Evolutionary conservation across 2,888 invertebrate species (phyloP).

Genomic region (Fragum fragum): DNA sequence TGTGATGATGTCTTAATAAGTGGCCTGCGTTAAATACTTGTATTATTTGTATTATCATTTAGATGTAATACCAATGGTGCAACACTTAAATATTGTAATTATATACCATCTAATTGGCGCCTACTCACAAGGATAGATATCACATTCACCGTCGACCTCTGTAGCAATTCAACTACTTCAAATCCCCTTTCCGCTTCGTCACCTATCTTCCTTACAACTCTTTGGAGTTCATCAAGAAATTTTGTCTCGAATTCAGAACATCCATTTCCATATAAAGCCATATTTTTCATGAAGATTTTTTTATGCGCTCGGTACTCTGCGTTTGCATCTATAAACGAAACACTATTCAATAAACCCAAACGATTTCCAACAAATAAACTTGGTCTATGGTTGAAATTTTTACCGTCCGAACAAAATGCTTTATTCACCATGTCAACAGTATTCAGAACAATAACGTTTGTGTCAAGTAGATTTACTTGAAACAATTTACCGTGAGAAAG

Average conservation of each 20-base stretch:
- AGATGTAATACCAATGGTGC: too few species aligned
- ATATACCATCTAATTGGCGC: too few species aligned
- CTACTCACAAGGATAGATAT: background rate
- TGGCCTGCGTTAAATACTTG: too few species aligned
- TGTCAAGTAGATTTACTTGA: background rate
- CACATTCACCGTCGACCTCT: background rate
- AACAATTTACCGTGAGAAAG: background rate
- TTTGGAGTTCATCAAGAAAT: background rate
- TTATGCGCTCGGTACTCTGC: background rate
- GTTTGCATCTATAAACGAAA: background rate
- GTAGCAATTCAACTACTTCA: background rate
- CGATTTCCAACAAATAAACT: background rate
- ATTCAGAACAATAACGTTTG: background rate
- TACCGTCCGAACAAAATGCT: background rate
- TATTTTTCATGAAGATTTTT: background rate
- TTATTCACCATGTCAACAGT: slow-evolving; percentile 2
- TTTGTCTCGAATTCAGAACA: background rate
- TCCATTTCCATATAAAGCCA: background rate
- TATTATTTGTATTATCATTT: too few species aligned
- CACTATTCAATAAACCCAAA: background rate
- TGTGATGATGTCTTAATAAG: too few species aligned
- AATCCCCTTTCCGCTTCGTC: background rate
- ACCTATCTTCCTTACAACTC: background rate
- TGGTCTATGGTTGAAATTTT: background rate
- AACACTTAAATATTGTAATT: too few species aligned